phyloP scores from a whole-genome alignment of 2,113 vertebrate genomes.

The Cricetomys ansorgei region DNA sequence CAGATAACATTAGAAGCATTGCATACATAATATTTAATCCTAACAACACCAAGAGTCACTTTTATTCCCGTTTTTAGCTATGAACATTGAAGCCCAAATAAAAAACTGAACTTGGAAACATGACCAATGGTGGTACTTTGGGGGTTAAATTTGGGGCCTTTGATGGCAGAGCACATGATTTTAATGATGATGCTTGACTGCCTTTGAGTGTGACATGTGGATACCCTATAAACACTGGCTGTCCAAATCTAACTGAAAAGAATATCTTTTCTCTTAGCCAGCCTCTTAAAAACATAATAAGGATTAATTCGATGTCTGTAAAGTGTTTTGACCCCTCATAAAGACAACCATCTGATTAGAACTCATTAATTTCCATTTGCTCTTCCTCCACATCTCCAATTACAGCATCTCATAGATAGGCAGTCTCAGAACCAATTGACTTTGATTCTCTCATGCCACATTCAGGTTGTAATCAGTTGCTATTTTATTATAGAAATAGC shows the following conservation, averaged over 20 bases:
- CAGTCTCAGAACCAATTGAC: slow-evolving; percentile 62
- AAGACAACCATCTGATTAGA: slow-evolving; percentile 58
- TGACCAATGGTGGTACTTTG: neutral
- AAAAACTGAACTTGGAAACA: neutral
- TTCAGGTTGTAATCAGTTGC: slow-evolving; percentile 69
- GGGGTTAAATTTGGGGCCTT: neutral
- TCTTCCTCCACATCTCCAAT: slow-evolving; percentile 37
- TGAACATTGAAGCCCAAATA: neutral
- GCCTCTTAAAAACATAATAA: slow-evolving; percentile 48
- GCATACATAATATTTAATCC: neutral
- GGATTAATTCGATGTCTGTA: slow-evolving; percentile 50
- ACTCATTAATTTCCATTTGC: slow-evolving; percentile 63
- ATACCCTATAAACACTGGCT: neutral
- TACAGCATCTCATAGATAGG: slow-evolving; percentile 39
- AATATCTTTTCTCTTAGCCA: slow-evolving; percentile 22
- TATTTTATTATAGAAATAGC: slow-evolving; percentile 66
- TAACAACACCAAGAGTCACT: neutral
- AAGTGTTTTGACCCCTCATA: slow-evolving; percentile 55
- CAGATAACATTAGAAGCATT: slow-evolving; percentile 35
- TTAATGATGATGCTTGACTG: neutral
- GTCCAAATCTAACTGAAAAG: slow-evolving; percentile 42
- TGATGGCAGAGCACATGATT: neutral
- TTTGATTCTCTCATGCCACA: slow-evolving; percentile 61
- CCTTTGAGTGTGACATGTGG: neutral
- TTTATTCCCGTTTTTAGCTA: slow-evolving; percentile 25